phyloP scores from a whole-genome alignment of 2,113 vertebrate genomes.

The Crotalus viridis region DNA sequence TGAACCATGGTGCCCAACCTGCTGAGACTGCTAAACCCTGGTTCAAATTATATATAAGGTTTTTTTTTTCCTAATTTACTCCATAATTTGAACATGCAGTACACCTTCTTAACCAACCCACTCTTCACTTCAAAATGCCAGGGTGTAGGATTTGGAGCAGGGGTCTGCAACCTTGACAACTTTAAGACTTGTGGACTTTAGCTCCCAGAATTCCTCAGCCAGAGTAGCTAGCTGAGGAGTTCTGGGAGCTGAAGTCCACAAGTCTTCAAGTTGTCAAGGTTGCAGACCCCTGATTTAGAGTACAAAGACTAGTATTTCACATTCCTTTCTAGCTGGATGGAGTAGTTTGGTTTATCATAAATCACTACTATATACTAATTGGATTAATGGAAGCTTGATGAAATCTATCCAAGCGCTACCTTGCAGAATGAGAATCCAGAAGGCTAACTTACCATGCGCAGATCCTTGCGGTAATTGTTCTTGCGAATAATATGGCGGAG shows the following conservation, averaged over 20 bases:
- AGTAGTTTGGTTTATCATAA: neutral
- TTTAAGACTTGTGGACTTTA: too few relatives aligned
- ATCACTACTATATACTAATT: neutral
- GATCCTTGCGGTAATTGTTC: conserved; percentile 87
- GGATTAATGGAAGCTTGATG: too few relatives aligned
- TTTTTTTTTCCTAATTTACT: neutral
- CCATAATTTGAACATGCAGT: neutral
- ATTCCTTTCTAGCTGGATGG: neutral
- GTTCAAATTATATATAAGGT: too few relatives aligned
- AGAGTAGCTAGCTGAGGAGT: too few relatives aligned
- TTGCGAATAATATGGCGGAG: conserved; percentile 89
- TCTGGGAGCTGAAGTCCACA: too few relatives aligned
- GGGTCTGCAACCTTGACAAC: too few relatives aligned
- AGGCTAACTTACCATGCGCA: conserved; percentile 80
- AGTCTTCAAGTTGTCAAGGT: too few relatives aligned
- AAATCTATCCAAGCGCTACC: neutral
- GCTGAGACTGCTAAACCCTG: neutral
- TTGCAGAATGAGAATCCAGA: neutral
- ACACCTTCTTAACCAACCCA: neutral
- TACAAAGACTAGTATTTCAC: neutral
- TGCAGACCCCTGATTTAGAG: neutral
- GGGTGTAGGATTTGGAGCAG: too few relatives aligned
- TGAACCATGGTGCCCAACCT: neutral
- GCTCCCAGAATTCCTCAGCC: too few relatives aligned
- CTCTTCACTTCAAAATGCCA: neutral